Base-by-base conservation (phyloP, 2,113 vertebrate species). In the Oryzias curvinotus region DNA sequence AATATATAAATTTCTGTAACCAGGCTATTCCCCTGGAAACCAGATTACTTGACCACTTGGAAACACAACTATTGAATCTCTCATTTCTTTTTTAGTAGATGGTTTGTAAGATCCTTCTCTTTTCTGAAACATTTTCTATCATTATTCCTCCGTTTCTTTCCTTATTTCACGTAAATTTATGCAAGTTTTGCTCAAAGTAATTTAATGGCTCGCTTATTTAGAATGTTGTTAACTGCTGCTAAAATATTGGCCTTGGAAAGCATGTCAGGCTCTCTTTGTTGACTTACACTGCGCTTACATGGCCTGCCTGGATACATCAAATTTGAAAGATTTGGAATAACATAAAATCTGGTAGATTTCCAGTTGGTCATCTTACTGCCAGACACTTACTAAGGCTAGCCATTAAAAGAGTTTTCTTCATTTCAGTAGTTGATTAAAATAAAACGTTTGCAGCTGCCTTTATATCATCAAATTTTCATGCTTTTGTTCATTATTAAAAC, bases 111-210 rank as follows among this genome's bases (percentile, higher is more conserved):
- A 26, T 42, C 60, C 65, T 44, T 60, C 25, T 55, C 21, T 52
- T 30, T 14, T 54, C 42, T 21, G 42, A 52, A 73, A n/a, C 52
- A 55, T 21, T 1, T 23, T 19, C 36, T 47, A 23, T 48, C 21
- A 19, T 62, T 63, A 63, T 51, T 73, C 62, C 57, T 59, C 50
- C 21, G 55, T 26, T 51, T 2, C 25, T 63, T 25, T 49, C 21
- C 54, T 54, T 46, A 46, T 75, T 78, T 57, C 68, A 45, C 61
- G 0, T 25, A 4, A 4, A 1, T 18, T 44, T 55, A 36, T 36
- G 36, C 36, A 36, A 3, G 7, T 36, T 36, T 36, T 36, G 8
- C 36, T 36, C 8, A 10, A 36, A 36, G 36, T 36, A 36, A 36
- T 36, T 8, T 36, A 36, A 36, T 36, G 36, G 21, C 45, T 14